These are phyloP conservation scores for Lithophane semibrunnea DNA, from an alignment of 2,888 invertebrate genomes.

Conservation along the genomic window DNA sequence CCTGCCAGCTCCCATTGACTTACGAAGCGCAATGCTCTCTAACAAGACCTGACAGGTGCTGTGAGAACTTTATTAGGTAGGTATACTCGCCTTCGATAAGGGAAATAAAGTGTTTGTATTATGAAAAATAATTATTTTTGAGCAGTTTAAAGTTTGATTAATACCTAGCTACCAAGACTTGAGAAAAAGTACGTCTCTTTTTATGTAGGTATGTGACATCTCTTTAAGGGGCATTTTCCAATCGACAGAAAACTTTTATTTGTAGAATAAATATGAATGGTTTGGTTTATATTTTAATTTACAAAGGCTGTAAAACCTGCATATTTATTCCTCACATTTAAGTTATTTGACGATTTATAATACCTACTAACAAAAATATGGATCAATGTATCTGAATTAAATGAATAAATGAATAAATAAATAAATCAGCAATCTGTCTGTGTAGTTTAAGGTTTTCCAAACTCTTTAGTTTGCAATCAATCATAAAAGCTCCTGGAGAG, in stretches of 20 bases:
- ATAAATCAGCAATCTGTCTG: no score
- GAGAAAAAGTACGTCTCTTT: not conserved
- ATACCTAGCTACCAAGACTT: not conserved
- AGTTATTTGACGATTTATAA: no score
- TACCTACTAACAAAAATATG: no score
- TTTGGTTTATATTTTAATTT: not conserved
- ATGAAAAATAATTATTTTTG: not conserved
- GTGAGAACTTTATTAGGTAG: not conserved
- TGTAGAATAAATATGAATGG: not conserved
- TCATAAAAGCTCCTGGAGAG: not conserved
- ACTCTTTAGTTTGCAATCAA: no score
- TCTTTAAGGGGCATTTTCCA: not conserved
- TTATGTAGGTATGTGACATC: not conserved
- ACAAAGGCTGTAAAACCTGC: no score
- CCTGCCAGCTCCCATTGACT: constrained; percentile 11
- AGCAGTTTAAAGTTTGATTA: not conserved
- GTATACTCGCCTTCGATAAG: not conserved
- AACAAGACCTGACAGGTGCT: constrained; percentile 50
- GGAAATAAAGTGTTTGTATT: not conserved
- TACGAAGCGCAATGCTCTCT: constrained; percentile 33
- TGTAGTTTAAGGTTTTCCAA: no score
- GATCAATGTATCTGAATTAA: no score
- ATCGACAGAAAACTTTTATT: not conserved
- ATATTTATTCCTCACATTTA: no score
- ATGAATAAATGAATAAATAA: no score